phyloP scores from a whole-genome alignment of 2,113 vertebrate genomes.

The Motacilla alba region DNA sequence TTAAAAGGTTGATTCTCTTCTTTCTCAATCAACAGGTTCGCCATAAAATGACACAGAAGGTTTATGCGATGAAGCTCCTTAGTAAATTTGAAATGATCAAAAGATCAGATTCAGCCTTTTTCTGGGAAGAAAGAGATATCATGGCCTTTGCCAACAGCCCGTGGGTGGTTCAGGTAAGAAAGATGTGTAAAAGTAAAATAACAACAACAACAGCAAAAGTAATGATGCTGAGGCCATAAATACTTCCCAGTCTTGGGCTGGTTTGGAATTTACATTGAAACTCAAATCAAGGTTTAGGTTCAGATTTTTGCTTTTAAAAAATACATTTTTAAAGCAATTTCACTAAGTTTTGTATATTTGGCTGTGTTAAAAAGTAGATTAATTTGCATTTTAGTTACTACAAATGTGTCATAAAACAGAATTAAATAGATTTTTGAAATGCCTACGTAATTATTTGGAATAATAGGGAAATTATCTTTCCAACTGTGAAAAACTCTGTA shows the following conservation, averaged over 20 bases:
- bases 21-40: conserved; percentile 81
- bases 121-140: conserved; percentile 99
- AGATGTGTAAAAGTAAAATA: background rate
- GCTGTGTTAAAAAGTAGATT: background rate
- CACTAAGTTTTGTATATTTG: background rate
- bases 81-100: conserved; percentile 99
- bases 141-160: conserved; percentile 98
- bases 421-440: background rate
- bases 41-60: conserved; percentile 94
- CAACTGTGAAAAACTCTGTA: background rate
- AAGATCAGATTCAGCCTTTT: conserved; percentile 98
- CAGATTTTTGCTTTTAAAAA: background rate
- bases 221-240: background rate
- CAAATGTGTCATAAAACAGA: background rate
- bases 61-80: conserved; percentile 98
- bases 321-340: background rate
- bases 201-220: background rate
- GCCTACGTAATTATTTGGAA: background rate
- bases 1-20: background rate
- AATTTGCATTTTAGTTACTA: background rate
- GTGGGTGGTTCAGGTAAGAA: conserved; percentile 95
- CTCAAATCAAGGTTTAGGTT: background rate
- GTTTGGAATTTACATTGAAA: background rate
- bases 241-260: background rate
- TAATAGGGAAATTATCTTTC: background rate